Evolutionary conservation across 64 coral and sea anemone species (phyloP), one percentile per base, ranked within the genome.

Genomic region (Porites australiensis): DNA sequence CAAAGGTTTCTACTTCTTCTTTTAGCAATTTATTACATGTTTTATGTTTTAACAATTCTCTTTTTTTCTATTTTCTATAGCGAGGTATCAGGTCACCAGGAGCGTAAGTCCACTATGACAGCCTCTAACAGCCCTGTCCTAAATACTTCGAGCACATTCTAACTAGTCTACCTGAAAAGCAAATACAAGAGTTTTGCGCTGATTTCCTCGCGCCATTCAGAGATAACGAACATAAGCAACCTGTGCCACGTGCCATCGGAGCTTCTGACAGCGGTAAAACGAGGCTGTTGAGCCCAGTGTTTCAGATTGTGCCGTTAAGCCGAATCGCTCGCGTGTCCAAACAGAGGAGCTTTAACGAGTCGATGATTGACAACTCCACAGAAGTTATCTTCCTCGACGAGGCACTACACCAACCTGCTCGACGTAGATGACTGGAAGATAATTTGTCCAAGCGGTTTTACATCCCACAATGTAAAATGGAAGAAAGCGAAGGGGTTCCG

Each of bases 281-380:
- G 12, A 57, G 54, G 1, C 74, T n/a, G 46, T 52, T 44, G 0
- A 47, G 6, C 18, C 74, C 74, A 4, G 74, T 50, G 15, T 77
- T 12, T 13, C 4, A 46, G 43, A 18, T 50, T 50, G 3, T 10
- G 45, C 74, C 74, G 45, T 2, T 50, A 18, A 48, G 19, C 2
- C 16, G 19, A 48, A 50, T 86, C 3, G 82, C 82, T 7, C n/a
- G 82, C 10, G 82, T 86, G 3, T 70, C 82, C 10, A 86, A 86
- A 44, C 82, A 86, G n/a, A 69, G 14, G 14, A 13, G 67, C 0
- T 86, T 86, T 14, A 86, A 86, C 62, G 70, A 86, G 43, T 61
- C 82, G 3, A 86, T 53, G 82, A 77, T 2, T 50, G n/a, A 75
- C 9, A 14, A 4, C 43, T 14, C 72, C 12, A 75, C 72, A 18